These are phyloP conservation scores for Aix galericulata DNA, from an alignment of 2,113 vertebrate species.

Conservation along the genomic window DNA sequence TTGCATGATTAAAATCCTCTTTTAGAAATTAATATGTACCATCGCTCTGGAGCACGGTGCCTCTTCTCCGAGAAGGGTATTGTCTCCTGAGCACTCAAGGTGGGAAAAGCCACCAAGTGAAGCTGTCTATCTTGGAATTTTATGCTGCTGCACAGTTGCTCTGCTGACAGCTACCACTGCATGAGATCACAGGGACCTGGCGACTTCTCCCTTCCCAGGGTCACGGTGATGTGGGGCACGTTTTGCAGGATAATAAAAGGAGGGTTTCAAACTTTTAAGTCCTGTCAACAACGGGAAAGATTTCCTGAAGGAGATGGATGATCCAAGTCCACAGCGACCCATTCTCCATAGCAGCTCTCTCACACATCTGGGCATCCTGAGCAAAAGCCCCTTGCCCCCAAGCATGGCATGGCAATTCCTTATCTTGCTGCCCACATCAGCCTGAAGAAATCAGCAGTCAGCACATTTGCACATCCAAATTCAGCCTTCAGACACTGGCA, in stretches of 20 bases:
- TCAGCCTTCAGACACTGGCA: neutral
- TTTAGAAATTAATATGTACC: slow-evolving; percentile 73
- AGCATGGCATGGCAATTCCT: neutral
- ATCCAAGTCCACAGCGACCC: neutral
- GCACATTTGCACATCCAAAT: neutral
- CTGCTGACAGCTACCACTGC: neutral
- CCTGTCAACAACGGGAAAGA: neutral
- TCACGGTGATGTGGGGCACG: neutral
- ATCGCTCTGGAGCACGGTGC: slow-evolving; percentile 2
- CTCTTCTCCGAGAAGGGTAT: slow-evolving; percentile 50
- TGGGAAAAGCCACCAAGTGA: slow-evolving; percentile 61
- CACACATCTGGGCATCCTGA: neutral
- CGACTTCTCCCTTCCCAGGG: neutral
- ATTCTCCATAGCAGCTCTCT: neutral
- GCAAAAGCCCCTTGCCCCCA: too few relatives aligned
- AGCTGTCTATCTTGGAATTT: slow-evolving; percentile 60
- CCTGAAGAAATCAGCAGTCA: neutral
- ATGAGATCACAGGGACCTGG: neutral
- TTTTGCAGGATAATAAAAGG: neutral
- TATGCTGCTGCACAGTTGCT: slow-evolving; percentile 60
- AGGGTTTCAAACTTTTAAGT: neutral
- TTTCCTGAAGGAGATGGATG: neutral
- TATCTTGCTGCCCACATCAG: neutral
- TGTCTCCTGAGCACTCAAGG: slow-evolving; percentile 67
- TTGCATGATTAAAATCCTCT: slow-evolving; percentile 74